Conservation (phyloP, 2,113 vertebrate genomes). For the Ctenodactylus gundi region DNA sequence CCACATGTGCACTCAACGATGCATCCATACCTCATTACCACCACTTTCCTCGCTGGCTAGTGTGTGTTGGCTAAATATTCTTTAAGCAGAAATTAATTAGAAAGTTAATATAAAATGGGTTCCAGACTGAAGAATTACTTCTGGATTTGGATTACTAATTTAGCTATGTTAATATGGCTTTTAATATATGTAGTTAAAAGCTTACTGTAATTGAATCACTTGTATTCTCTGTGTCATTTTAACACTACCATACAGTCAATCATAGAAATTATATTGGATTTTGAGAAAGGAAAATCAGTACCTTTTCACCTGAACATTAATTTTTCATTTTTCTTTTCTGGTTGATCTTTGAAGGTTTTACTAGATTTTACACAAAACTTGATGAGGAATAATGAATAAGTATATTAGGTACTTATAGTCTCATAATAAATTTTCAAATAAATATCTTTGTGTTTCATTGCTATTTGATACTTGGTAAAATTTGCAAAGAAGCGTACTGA, state of each 20-base stretch:
- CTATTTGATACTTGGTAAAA: neutral
- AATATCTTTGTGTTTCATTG: neutral
- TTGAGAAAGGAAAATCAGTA: neutral
- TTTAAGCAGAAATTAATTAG: neutral
- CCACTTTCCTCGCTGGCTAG: neutral
- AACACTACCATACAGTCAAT: neutral
- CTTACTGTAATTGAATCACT: neutral
- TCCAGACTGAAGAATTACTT: neutral
- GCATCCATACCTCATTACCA: neutral
- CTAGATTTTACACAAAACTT: neutral
- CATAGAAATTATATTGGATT: neutral
- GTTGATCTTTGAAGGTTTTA: slow-evolving; percentile 16
- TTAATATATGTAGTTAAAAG: neutral
- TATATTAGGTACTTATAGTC: neutral
- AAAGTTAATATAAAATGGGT: neutral
- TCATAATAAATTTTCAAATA: slow-evolving; percentile 5
- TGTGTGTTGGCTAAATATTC: neutral
- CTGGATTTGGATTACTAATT: neutral
- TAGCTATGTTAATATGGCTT: neutral
- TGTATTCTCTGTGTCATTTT: neutral
- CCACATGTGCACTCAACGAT: neutral
- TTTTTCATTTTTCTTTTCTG: neutral
- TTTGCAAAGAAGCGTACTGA: neutral
- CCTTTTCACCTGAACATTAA: neutral
- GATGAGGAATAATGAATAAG: neutral